Evolutionary conservation across 2,888 invertebrate genomes (phyloP), one percentile per base, ranked within the genome.

Genomic region (Cenopis cana): DNA sequence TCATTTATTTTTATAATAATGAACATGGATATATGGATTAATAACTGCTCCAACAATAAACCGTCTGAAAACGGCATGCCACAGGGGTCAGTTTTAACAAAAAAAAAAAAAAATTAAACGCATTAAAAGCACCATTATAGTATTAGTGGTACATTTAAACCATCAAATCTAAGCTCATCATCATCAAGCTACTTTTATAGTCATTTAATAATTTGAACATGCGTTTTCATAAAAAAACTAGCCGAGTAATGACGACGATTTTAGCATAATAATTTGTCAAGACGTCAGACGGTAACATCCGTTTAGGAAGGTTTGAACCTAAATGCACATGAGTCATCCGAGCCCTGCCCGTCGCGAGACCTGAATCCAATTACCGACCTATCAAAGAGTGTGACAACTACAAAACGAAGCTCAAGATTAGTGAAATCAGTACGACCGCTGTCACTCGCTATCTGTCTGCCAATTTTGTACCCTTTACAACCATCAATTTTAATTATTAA

Each of bases 341-440:
- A 50, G 64, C 59, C 75, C 75, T 75, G 69, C 72, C 76, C 77
- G 78, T 77, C 79, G 77, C 79, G 74, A 75, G 78, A 68, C 80
- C 78, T 75, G 79, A 80, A 86, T 86, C 84, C 83, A 89, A 89
- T 90, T 89, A 89, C 79, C 77, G 78, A 77, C 82, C 73, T 85
- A 81, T 88, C 85, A 87, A 86, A 84, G 74, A 78, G 73, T 71
- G 78, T 84, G 88, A 87, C 88, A 87, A 79, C 79, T 76, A 82
- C 82, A 85, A 89, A 87, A 87, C 82, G 81, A 85, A 79, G 71
- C 68, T 62, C 14, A 46, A 71, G 67, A 71, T 71, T 71, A 71
- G 67, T 24, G 61, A 60, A 54, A 68, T 38, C 56, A 49, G 59
- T 62, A 55, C 59, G 69, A 69, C 36, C 54, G 49, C 55, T 70